These are phyloP conservation scores for Ahaetulla prasina DNA, from an alignment of 2,113 vertebrate genomes.

Conservation along the genomic window DNA sequence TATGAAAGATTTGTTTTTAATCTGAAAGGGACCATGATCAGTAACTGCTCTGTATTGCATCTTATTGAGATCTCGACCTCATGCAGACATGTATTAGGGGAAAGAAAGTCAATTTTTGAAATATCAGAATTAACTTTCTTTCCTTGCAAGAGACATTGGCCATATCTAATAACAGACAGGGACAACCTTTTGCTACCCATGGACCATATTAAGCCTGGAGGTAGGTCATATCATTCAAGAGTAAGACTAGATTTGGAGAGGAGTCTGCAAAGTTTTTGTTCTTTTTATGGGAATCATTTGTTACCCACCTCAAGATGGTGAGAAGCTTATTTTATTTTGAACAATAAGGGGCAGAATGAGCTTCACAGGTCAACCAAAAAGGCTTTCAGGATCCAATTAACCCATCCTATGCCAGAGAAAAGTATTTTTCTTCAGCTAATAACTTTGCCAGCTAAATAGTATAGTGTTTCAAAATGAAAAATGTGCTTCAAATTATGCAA, in stretches of 20 bases:
- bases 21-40: background rate
- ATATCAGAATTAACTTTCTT: background rate
- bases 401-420: background rate
- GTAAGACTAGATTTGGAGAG: background rate
- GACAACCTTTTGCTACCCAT: background rate
- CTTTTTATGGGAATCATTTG: background rate
- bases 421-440: background rate
- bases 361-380: background rate
- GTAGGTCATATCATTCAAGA: background rate
- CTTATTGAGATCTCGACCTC: background rate
- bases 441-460: background rate
- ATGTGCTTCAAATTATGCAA: background rate
- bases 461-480: background rate
- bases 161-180: background rate
- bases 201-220: background rate
- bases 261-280: background rate
- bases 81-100: background rate
- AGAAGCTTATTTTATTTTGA: background rate
- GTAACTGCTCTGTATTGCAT: accelerated
- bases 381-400: background rate
- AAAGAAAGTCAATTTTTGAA: background rate
- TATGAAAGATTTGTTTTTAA: background rate
- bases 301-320: background rate
- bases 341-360: background rate
- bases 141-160: background rate